phyloP scores from a whole-genome alignment of 1,140 invertebrate genomes.

The Macrotrachela quadricornifera region DNA sequence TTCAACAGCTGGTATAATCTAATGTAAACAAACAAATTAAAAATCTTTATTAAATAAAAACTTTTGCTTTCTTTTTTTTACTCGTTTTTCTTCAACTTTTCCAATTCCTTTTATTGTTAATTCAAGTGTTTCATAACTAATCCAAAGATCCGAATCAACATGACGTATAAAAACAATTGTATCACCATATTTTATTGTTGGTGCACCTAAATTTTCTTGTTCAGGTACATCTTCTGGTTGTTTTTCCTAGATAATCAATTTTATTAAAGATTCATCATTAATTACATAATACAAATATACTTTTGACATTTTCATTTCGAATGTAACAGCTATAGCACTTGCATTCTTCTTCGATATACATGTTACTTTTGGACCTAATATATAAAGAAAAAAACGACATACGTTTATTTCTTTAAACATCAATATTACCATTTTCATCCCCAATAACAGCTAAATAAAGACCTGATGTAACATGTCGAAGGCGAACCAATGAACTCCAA shows the following conservation, averaged over 20 bases:
- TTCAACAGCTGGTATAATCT: conserved; percentile 84
- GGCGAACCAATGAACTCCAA: conserved; percentile 88
- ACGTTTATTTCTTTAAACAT: not conserved
- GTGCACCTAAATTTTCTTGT: conserved; percentile 81
- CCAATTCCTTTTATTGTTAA: conserved; percentile 88
- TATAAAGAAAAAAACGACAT: too few relatives aligned
- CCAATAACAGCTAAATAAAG: conserved; percentile 64
- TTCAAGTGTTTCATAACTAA: conserved; percentile 92
- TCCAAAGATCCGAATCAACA: conserved; percentile 73
- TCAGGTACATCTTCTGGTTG: conserved; percentile 80
- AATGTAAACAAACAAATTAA: not conserved
- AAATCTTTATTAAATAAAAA: too few relatives aligned
- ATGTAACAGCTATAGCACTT: conserved; percentile 1
- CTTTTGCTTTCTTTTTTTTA: conserved; percentile 34
- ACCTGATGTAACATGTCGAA: conserved; percentile 89
- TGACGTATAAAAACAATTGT: conserved; percentile 95
- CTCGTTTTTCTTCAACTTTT: conserved; percentile 44
- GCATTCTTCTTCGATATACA: not conserved
- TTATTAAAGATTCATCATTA: too few relatives aligned
- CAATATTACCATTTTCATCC: conserved; percentile 18
- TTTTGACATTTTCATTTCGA: not conserved
- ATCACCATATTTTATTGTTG: conserved; percentile 96
- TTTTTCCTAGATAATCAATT: not conserved
- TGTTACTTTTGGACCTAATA: too few relatives aligned
- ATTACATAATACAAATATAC: too few relatives aligned